Base-by-base conservation (phyloP, 2,797 vertebrate genomes). In the Enoplosus armatus region DNA sequence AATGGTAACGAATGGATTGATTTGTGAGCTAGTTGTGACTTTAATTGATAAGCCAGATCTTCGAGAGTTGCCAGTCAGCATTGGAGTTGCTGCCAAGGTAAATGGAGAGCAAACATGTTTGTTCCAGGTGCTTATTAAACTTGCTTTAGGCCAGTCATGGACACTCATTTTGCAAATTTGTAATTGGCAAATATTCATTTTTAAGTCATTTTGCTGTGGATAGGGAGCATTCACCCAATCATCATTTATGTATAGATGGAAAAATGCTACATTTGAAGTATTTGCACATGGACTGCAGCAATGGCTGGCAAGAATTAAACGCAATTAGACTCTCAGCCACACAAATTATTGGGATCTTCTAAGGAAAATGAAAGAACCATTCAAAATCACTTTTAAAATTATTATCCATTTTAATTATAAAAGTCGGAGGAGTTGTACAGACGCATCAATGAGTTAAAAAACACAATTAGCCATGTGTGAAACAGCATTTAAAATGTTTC, bases 401-500 rank as follows among this genome's bases (percentile, higher is more conserved):
- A 8, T 20, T 22, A 47, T 47, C 58, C 12, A 9, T 86, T 89
- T 88, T 84, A 91, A 92, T 89, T 82, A 87, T 47, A 45, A 50
- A 77, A 78, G 68, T 79, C 55, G 27, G 66, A 77, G n/a, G 63
- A 84, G 74, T 80, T 71, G 48, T 59, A 61, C 58, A 58, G 71
- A 89, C 63, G 33, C 53, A 74, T 65, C 64, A 80, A 7, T 58
- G 45, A 75, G 55, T 78, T 53, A 22, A 75, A 89, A 83, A 70
- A 75, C 39, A 87, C 84, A 90, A 90, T 88, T 83, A 91, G 64
- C 79, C 70, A 73, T 67, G 83, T 84, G 84, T 92, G 90, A 92
- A 93, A 85, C 89, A 47, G 79, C 81, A 89, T 90, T 90, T 72
- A 77, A 80, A 85, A 67, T 47, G 70, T 82, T 84, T 81, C 72